Conservation (phyloP, 2,113 vertebrate genomes). For the Tenebrosternarchus preto region DNA sequence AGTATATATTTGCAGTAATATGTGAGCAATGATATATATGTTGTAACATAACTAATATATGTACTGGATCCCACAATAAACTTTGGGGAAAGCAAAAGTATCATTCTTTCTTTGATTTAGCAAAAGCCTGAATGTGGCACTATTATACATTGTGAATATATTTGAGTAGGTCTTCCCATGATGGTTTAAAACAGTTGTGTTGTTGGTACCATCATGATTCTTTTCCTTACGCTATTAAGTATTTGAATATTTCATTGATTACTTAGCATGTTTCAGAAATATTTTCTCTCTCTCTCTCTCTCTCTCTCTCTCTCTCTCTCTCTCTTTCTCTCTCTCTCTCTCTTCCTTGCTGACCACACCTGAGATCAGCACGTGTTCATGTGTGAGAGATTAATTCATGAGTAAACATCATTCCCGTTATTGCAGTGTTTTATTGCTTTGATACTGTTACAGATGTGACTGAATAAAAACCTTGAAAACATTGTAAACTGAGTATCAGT, state of each 20-base stretch:
- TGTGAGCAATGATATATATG: no score
- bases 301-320: not conserved
- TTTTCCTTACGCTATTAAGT: not conserved
- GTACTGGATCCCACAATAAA: no score
- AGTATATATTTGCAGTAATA: no score
- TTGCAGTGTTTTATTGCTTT: not conserved
- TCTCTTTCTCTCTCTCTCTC: not conserved
- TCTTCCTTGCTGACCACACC: not conserved
- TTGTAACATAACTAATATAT: no score
- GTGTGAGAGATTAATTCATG: not conserved
- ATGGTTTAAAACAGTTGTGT: no score
- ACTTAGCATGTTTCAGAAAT: not conserved
- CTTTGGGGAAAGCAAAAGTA: no score
- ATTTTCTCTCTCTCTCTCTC: not conserved
- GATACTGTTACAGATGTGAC: not conserved
- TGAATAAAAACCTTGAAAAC: not conserved
- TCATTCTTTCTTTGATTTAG: no score
- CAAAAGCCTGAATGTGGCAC: no score
- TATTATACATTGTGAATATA: no score
- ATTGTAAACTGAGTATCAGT: not conserved
- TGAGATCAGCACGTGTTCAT: not conserved
- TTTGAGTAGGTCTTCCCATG: no score
- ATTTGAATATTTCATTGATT: not conserved
- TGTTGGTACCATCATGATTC: no score
- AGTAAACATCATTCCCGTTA: not conserved